Evolutionary conservation across 2,888 invertebrate species (phyloP).

Genomic region (Choreutis nemorana): DNA sequence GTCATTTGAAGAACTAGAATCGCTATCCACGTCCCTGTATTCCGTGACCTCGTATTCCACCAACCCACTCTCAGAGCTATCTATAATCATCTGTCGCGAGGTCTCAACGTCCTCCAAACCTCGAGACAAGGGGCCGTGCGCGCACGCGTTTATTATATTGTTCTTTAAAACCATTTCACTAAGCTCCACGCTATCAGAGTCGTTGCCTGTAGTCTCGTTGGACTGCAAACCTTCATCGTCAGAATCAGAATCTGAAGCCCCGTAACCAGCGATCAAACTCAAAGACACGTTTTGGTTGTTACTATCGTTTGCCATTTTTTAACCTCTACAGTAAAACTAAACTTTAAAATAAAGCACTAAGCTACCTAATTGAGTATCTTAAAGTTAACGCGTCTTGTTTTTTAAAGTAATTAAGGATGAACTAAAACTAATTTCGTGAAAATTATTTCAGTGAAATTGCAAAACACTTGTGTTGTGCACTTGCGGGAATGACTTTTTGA

Average conservation of each 20-base stretch:
- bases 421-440: too few relatives aligned
- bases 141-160: constrained; percentile 59
- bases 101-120: constrained; percentile 33
- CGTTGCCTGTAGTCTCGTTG: constrained; percentile 29
- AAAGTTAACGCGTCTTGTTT: too few relatives aligned
- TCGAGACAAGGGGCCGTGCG: constrained; percentile 48
- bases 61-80: constrained; percentile 44
- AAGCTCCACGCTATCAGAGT: constrained; percentile 42
- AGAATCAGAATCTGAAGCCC: constrained; percentile 52
- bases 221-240: constrained; percentile 41
- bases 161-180: constrained; percentile 61
- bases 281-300: constrained; percentile 58
- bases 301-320: too few relatives aligned
- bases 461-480: too few relatives aligned
- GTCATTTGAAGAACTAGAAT: constrained; percentile 37
- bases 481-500: too few relatives aligned
- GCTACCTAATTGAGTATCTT: too few relatives aligned
- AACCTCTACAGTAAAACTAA: too few relatives aligned
- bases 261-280: constrained; percentile 54
- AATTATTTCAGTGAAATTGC: too few relatives aligned
- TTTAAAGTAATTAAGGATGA: too few relatives aligned
- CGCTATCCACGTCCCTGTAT: constrained; percentile 44
- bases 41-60: constrained; percentile 55
- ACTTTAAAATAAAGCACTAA: too few relatives aligned
- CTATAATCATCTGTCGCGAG: constrained; percentile 54